phyloP scores from a whole-genome alignment of 2,797 vertebrate species.

The Cyclura pinguis region DNA sequence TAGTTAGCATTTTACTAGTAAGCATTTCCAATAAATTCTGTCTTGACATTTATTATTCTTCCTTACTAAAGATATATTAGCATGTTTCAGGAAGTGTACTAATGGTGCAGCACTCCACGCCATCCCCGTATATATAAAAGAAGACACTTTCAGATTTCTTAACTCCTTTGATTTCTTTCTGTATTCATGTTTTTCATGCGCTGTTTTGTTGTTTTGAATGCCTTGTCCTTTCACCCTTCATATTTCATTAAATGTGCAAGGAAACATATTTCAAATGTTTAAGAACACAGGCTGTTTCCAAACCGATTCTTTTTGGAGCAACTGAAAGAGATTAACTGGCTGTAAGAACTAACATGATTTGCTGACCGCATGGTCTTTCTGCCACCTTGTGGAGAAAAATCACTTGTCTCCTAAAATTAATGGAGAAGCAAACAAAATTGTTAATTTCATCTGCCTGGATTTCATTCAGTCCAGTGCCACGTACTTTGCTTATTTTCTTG shows the following conservation, averaged over 20 bases:
- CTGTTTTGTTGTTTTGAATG: background rate
- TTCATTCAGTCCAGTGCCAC: background rate
- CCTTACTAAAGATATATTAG: background rate
- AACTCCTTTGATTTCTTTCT: no score
- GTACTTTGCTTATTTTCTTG: background rate
- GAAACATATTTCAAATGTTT: constrained; percentile 39
- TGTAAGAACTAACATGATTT: constrained; percentile 44
- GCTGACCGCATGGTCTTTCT: constrained; percentile 78
- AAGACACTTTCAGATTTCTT: no score
- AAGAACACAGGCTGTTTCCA: constrained; percentile 31
- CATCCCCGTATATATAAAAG: no score
- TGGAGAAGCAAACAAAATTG: background rate
- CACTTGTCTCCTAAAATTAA: constrained; percentile 58
- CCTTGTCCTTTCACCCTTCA: background rate
- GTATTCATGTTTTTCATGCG: no score
- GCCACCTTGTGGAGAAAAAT: constrained; percentile 83
- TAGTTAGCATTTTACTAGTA: no score
- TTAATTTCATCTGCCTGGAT: constrained; percentile 37
- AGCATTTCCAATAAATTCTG: background rate
- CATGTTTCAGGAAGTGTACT: no score
- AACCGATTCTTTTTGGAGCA: constrained; percentile 20
- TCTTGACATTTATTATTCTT: background rate
- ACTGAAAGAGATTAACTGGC: constrained; percentile 33
- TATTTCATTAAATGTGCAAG: background rate
- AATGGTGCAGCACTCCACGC: no score